These are phyloP conservation scores for Brachyhypopomus gauderio DNA, from an alignment of 2,113 vertebrate genomes.

Conservation along the genomic window DNA sequence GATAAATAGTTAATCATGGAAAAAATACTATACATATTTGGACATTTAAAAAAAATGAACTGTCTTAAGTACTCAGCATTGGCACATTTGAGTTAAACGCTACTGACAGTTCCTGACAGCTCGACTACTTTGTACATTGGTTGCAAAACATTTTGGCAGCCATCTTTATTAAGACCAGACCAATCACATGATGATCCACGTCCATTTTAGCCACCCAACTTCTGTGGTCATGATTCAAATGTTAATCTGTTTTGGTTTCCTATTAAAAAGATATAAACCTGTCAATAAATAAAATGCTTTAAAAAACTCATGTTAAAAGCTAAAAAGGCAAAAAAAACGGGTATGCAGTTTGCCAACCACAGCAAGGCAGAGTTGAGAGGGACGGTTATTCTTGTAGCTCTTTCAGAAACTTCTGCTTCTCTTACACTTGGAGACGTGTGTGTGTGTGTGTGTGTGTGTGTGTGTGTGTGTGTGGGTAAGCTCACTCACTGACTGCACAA, in stretches of 20 bases:
- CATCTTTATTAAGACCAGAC: neutral
- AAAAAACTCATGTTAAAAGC: slow-evolving; percentile 57
- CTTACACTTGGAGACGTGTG: neutral
- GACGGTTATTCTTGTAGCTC: slow-evolving; percentile 46
- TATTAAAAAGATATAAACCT: slow-evolving; percentile 59
- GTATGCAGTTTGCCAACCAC: slow-evolving; percentile 71
- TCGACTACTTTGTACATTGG: slow-evolving; percentile 8
- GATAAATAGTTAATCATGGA: slow-evolving; percentile 59
- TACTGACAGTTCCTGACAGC: slow-evolving; percentile 14
- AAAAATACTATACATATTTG: slow-evolving; percentile 58
- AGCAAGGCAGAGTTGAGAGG: slow-evolving; percentile 59
- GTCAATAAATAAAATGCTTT: slow-evolving; percentile 72
- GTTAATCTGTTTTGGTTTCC: slow-evolving; percentile 57
- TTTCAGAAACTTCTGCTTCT: slow-evolving; percentile 11
- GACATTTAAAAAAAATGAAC: slow-evolving; percentile 50
- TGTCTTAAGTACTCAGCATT: neutral
- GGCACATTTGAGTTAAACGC: slow-evolving; percentile 16
- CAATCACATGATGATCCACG: slow-evolving; percentile 30
- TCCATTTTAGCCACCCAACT: slow-evolving; percentile 10
- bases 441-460: slow-evolving; percentile 2
- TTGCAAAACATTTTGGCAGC: neutral
- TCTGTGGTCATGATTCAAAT: slow-evolving; percentile 13
- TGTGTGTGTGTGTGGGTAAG: no score
- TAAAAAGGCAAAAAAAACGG: slow-evolving; percentile 67
- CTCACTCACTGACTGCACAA: slow-evolving; percentile 38